These are phyloP conservation scores for Adelphocoris suturalis DNA, from an alignment of 2,888 invertebrate species.

Conservation along the genomic window DNA sequence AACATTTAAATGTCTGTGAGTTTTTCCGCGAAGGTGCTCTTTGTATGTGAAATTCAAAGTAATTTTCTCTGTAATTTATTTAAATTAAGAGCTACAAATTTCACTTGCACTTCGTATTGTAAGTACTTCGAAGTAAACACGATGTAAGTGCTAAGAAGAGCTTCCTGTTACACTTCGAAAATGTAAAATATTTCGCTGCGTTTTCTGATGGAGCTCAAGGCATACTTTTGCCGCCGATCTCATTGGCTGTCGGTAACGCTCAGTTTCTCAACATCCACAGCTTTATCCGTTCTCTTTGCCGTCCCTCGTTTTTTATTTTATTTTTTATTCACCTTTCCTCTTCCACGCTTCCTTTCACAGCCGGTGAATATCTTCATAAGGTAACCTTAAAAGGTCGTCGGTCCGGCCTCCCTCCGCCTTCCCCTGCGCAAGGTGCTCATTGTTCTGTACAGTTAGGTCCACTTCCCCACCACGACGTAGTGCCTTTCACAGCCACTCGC, in stretches of 20 bases:
- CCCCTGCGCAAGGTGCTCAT: background rate
- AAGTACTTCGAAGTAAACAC: too few species aligned
- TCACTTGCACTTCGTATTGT: too few species aligned
- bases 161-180: too few species aligned
- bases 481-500: background rate
- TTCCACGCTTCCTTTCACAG: conserved; percentile 42
- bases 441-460: conserved; percentile 28
- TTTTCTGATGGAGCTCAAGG: too few species aligned
- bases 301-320: background rate
- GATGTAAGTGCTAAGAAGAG: too few species aligned
- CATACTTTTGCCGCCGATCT: too few species aligned
- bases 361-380: conserved; percentile 21
- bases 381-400: conserved; percentile 39
- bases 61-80: too few species aligned
- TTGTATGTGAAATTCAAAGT: too few species aligned
- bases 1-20: too few species aligned
- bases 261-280: background rate
- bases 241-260: background rate
- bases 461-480: background rate
- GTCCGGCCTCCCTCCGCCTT: conserved; percentile 26
- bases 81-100: too few species aligned
- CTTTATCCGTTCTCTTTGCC: background rate
- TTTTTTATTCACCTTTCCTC: conserved; percentile 28
- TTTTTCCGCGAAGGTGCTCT: too few species aligned
- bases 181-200: too few species aligned